Conservation (phyloP, 2,888 invertebrate genomes). For the Luperina testacea region DNA sequence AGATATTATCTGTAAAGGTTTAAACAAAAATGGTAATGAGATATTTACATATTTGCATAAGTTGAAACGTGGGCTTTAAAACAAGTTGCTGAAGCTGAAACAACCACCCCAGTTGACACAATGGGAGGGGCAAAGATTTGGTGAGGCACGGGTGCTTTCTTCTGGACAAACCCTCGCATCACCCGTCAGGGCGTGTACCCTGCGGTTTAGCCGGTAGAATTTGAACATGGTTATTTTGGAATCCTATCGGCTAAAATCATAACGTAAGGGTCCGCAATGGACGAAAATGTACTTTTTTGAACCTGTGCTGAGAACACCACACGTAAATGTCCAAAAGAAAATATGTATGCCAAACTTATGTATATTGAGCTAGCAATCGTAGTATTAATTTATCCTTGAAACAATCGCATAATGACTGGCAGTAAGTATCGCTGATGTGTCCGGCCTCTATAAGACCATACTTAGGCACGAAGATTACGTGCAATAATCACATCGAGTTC, state of each 20-base stretch:
- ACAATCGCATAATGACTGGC: slow-evolving; percentile 61
- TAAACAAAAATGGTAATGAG: slow-evolving; percentile 43
- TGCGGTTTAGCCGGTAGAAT: slow-evolving; percentile 12
- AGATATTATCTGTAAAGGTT: slow-evolving; percentile 47
- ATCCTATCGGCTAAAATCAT: not conserved
- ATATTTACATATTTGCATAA: slow-evolving; percentile 24
- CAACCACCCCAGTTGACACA: not conserved
- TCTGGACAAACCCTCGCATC: not conserved
- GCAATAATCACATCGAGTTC: slow-evolving; percentile 78
- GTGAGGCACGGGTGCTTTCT: not conserved
- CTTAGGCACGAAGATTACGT: slow-evolving; percentile 73
- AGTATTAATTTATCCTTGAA: slow-evolving; percentile 61
- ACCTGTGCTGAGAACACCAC: not conserved
- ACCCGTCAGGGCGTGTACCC: not conserved
- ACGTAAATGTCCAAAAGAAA: slow-evolving; percentile 1
- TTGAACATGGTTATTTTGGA: not conserved
- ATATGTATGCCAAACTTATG: slow-evolving; percentile 13
- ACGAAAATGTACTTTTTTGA: slow-evolving; percentile 5
- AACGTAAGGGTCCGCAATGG: not conserved
- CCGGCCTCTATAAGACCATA: slow-evolving; percentile 69
- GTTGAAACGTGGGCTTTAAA: slow-evolving; percentile 9
- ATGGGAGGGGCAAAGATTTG: not conserved
- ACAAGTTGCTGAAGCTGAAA: not conserved
- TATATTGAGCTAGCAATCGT: slow-evolving; percentile 31
- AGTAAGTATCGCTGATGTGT: slow-evolving; percentile 61